These are phyloP conservation scores for Eulithis prunata DNA, from an alignment of 2,888 invertebrate species.

Conservation along the genomic window DNA sequence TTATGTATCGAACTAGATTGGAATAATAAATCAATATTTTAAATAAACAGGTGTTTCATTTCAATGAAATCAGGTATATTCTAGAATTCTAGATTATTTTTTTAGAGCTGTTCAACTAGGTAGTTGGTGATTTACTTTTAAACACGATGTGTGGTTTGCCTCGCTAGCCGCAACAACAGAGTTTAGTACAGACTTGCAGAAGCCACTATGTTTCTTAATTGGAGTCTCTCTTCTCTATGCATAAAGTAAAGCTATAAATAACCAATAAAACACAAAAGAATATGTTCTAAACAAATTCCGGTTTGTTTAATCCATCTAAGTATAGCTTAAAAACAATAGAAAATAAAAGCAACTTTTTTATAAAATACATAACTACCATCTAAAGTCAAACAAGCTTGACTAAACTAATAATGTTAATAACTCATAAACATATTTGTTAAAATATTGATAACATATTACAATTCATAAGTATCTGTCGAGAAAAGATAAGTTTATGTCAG, in stretches of 20 bases:
- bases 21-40: background rate
- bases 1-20: background rate
- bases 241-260: background rate
- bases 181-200: too few relatives aligned
- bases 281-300: conserved; percentile 42
- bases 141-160: too few relatives aligned
- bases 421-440: conserved; percentile 38
- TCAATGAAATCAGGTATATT: too few relatives aligned
- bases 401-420: conserved; percentile 38
- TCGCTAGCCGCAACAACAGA: too few relatives aligned
- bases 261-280: conserved; percentile 35
- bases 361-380: conserved; percentile 46
- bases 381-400: conserved; percentile 44
- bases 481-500: conserved; percentile 37
- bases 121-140: too few relatives aligned
- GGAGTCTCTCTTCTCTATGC: too few relatives aligned
- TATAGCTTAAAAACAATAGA: conserved; percentile 59
- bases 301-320: conserved; percentile 58
- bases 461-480: conserved; percentile 38
- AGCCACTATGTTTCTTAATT: too few relatives aligned
- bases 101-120: too few relatives aligned
- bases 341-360: conserved; percentile 62
- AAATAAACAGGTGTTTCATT: background rate
- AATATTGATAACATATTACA: conserved; percentile 38
- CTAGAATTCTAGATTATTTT: too few relatives aligned